Percentiles rank a stretch among this genome's conserved stretches.
phyloP scores from a whole-genome alignment of 2,888 invertebrate genomes.

The Sussaba pulchella region DNA sequence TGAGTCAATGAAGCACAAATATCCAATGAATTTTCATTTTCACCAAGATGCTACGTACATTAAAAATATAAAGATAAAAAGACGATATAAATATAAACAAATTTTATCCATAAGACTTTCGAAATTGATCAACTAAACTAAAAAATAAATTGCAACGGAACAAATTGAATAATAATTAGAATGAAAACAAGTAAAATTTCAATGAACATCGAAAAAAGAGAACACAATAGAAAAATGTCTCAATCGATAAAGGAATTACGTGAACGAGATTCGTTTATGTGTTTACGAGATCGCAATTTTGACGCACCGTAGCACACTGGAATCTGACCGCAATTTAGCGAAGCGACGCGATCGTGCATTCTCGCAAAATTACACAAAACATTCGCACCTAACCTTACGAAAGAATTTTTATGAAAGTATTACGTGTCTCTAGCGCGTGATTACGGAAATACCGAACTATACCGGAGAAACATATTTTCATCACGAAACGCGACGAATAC shows the following conservation, averaged over 20 bases:
- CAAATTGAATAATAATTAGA: not conserved
- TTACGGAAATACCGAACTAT: constrained; percentile 24
- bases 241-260: constrained; percentile 35
- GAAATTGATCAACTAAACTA: not conserved
- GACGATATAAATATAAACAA: not conserved
- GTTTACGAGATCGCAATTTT: constrained; percentile 28
- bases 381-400: constrained; percentile 50
- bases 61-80: not conserved
- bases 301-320: constrained; percentile 24
- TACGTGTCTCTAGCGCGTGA: constrained; percentile 31
- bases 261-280: constrained; percentile 3
- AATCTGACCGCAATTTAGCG: constrained; percentile 56
- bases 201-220: not conserved
- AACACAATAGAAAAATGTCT: constrained; percentile 11
- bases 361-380: constrained; percentile 31
- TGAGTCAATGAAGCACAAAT: constrained; percentile 1
- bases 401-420: constrained; percentile 60
- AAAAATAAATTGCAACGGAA: not conserved
- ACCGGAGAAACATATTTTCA: not conserved
- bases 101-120: not conserved
- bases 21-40: not conserved
- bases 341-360: constrained; percentile 47
- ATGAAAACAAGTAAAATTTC: constrained; percentile 7
- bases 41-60: not conserved
- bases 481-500: not conserved